Base-by-base conservation (phyloP, 2,113 vertebrate genomes). In the Elachura formosa region DNA sequence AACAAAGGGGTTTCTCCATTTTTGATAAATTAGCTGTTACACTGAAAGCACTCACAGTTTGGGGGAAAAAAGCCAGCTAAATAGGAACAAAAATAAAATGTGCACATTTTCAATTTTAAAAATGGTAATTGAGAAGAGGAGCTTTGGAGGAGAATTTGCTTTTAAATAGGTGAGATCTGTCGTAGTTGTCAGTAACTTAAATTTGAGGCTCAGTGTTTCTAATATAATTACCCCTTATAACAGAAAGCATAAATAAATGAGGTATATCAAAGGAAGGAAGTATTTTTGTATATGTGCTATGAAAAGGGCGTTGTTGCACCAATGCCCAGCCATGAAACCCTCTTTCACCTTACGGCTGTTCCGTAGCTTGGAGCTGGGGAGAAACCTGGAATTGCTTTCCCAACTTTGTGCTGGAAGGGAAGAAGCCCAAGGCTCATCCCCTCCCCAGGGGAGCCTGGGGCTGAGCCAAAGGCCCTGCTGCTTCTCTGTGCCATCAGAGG, bases 11-110 rank as follows among this genome's bases (percentile, higher is more conserved):
- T 55, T 85, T 89, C 74, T 96, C 75, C 12, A 24, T 64, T 95
- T 89, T 93, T 94, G 67, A 92, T 82, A 89, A 69, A 87, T 88
- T 78, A 82, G 62, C 80, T 93, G 52, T 64, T 93, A 90, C 29
- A 31, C 55, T 93, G 49, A 82, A 88, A 83, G 90, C 46, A 94
- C 59, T 85, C 72, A 73, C 17, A 43, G n/a, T 68, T 54, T 55
- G 29, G 28, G 1, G 7, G 8, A 48, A n/a, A 54, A 63, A 66
- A 26, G 13, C 36, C 18, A 46, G n/a, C 91, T 88, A 88, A 83
- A 76, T 67, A 88, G 48, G 84, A 91, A 69, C 38, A 51, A 90
- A 89, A 93, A 56, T 58, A 84, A 90, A 89, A 82, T 22, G 23
- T 36, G 59, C 36, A 63, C 29, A 40, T 80, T 91, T 89, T 76